A percentile compares a stretch with the other conserved stretches of the same genome.
These are phyloP conservation scores for Syrphus vitripennis DNA, from an alignment of 2,888 invertebrate species.

Conservation along the genomic window DNA sequence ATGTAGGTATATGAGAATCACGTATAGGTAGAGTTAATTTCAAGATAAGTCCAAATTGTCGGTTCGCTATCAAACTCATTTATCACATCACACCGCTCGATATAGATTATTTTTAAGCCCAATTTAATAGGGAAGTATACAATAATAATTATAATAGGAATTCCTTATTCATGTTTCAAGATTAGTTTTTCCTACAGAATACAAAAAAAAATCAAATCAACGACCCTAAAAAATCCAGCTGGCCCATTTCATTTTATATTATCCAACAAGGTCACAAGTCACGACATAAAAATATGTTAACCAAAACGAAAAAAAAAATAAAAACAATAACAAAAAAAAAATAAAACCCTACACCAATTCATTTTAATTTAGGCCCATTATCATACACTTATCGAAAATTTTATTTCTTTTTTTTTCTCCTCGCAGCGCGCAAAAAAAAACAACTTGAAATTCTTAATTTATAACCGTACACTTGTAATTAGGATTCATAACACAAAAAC, in stretches of 20 bases:
- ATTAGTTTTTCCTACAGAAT: not conserved
- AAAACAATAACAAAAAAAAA: slow-evolving; percentile 22
- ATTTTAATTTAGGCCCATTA: slow-evolving; percentile 55
- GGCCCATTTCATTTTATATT: not conserved
- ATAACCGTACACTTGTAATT: slow-evolving; percentile 53
- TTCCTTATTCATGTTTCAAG: slow-evolving; percentile 13
- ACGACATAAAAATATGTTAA: not conserved
- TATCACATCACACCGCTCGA: not conserved
- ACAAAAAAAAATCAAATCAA: not conserved
- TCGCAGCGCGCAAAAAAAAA: not conserved
- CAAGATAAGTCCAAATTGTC: not conserved
- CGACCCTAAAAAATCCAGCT: not conserved
- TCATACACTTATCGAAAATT: slow-evolving; percentile 61
- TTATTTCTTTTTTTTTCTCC: slow-evolving; percentile 35
- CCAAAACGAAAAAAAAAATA: not conserved
- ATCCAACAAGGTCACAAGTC: slow-evolving; percentile 8
- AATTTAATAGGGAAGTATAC: not conserved
- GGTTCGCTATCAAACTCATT: slow-evolving; percentile 2
- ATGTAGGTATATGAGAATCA: not conserved
- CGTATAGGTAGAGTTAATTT: not conserved
- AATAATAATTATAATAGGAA: slow-evolving; percentile 1
- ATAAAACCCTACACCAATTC: slow-evolving; percentile 51
- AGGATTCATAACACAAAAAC: slow-evolving; percentile 63
- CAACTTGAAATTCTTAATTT: slow-evolving; percentile 40
- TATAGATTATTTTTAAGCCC: not conserved